Conservation (phyloP, 2,888 invertebrate genomes). For the Phlogophora meticulosa region DNA sequence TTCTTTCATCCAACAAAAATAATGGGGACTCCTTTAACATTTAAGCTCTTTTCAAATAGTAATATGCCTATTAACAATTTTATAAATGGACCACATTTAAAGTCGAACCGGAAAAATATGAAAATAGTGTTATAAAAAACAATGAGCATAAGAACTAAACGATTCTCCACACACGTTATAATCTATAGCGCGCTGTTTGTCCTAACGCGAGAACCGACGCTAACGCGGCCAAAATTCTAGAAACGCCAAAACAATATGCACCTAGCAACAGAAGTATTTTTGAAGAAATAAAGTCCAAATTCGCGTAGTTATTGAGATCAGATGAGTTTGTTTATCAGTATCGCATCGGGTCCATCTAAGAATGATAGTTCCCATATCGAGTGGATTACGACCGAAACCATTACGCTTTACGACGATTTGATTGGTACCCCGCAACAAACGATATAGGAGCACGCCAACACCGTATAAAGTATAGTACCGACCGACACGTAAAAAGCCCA, state of each 20-base stretch:
- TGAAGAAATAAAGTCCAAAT: slow-evolving; percentile 58
- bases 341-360: slow-evolving; percentile 79
- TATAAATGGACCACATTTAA: slow-evolving; percentile 29
- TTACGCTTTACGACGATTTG: slow-evolving; percentile 88
- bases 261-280: slow-evolving; percentile 32
- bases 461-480: slow-evolving; percentile 65
- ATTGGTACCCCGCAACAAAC: slow-evolving; percentile 87
- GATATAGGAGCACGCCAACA: slow-evolving; percentile 84
- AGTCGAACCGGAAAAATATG: slow-evolving; percentile 59
- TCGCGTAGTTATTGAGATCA: slow-evolving; percentile 46
- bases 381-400: slow-evolving; percentile 84
- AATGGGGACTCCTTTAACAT: neutral
- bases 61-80: slow-evolving; percentile 21
- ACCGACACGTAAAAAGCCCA: slow-evolving; percentile 78
- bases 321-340: slow-evolving; percentile 67
- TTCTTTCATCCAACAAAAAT: neutral
- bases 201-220: slow-evolving; percentile 77
- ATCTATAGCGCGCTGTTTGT: slow-evolving; percentile 85
- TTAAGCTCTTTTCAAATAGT: slow-evolving; percentile 18
- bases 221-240: slow-evolving; percentile 64
- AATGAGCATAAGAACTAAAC: slow-evolving; percentile 75
- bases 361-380: slow-evolving; percentile 88
- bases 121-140: slow-evolving; percentile 69
- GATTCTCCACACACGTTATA: slow-evolving; percentile 82
- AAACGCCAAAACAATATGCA: slow-evolving; percentile 41